Base-by-base conservation (phyloP, 2,113 vertebrate genomes). In the Oreochromis spilurus region DNA sequence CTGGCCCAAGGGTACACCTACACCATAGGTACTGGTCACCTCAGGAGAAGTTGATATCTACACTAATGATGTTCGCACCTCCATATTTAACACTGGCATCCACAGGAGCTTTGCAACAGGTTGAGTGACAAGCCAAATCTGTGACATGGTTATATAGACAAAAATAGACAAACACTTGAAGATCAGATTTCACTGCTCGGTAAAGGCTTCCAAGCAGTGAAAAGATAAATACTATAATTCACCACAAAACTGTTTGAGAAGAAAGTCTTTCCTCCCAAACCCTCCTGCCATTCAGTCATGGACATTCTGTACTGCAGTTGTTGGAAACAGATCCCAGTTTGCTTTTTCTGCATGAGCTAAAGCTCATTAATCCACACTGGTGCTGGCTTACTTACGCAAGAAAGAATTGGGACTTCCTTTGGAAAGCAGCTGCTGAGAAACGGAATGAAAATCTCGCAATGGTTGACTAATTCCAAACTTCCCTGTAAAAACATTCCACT, bases 401-500 rank as follows among this genome's bases (percentile, higher is more conserved):
- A 81, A 65, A 85, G 83, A 81, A 54, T 50, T 34, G 78, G 79
- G 78, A 60, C 53, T 93, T 89, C 90, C 84, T 92, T 93, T 88
- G 67, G 90, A 93, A 83, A 48, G 84, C 82, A 94, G 90, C 88
- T 86, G 91, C 86, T 77, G 52, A 93, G 90, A 91, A 52, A 90
- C 89, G 88, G 91, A 92, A 95, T 94, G 89, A 94, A 94, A 94
- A 92, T 95, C 94, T 87, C 79, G 84, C 88, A 84, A 81, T 91
- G 90, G 84, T 93, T 67, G 79, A 88, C 91, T 93, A 94, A 95
- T 95, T 93, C 94, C 88, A 84, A 91, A 90, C 89, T 96, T 94
- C 94, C 90, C 86, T 92, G 84, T 91, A 91, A 95, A 96, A 95
- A 94, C 91, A 93, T 95, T 95, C 62, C 86, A 79, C 92, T 94